These are phyloP conservation scores for Cephalopachus bancanus DNA, from an alignment of 2,797 vertebrate genomes.

Conservation along the genomic window DNA sequence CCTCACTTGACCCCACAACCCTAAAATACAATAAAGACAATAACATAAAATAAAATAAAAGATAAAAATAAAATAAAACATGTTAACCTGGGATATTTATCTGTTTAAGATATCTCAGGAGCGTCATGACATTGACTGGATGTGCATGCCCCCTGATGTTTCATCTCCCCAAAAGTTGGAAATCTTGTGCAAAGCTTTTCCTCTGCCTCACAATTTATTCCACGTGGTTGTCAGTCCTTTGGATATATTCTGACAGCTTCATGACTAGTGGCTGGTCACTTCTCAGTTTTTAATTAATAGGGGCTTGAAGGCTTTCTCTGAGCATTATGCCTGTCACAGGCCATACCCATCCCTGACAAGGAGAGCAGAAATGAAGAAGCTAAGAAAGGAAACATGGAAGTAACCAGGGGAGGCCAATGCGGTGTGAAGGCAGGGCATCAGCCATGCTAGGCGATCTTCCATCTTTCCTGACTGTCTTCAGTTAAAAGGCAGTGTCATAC, in stretches of 20 bases:
- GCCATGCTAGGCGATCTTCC: too few relatives aligned
- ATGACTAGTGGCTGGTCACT: neutral
- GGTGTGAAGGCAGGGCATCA: neutral
- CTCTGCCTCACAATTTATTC: neutral
- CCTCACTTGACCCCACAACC: too few relatives aligned
- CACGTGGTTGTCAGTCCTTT: neutral
- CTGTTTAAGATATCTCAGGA: neutral
- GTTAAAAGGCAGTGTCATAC: neutral
- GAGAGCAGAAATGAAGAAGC: neutral
- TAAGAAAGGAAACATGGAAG: neutral
- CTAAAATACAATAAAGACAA: too few relatives aligned
- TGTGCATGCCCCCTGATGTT: neutral
- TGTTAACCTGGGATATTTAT: neutral
- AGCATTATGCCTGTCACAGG: neutral
- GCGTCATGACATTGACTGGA: fast-evolving
- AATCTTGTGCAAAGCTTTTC: neutral
- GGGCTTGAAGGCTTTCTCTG: neutral
- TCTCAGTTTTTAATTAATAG: neutral
- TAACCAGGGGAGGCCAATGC: fast-evolving
- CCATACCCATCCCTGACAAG: neutral
- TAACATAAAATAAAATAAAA: too few relatives aligned
- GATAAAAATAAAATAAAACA: too few relatives aligned
- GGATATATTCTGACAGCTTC: neutral
- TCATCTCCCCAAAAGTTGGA: neutral
- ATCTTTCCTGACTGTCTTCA: too few relatives aligned